Conservation (phyloP, 2,797 vertebrate genomes). For the Paguma larvata region DNA sequence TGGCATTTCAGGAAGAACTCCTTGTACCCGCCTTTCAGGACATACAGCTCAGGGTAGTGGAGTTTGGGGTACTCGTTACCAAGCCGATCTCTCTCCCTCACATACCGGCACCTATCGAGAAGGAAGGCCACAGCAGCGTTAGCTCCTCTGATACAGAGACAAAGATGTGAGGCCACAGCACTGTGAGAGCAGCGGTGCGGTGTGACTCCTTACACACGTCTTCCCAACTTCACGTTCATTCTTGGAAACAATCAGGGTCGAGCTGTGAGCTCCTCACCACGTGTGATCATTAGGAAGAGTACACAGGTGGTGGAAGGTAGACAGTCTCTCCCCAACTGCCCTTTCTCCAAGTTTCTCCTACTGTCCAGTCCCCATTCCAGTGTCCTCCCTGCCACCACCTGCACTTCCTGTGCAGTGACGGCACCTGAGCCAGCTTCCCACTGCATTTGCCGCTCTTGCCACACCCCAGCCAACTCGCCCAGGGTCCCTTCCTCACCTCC, state of each 20-base stretch:
- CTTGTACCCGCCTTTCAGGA: slow-evolving; percentile 97
- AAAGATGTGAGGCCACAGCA: accelerated
- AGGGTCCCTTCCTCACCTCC: too few relatives aligned
- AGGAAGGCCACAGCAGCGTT: background rate
- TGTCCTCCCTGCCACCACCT: accelerated
- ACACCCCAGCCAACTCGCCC: too few relatives aligned
- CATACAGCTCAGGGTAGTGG: slow-evolving; percentile 97
- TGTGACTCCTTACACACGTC: accelerated
- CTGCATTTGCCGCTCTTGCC: background rate
- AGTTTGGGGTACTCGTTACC: slow-evolving; percentile 95
- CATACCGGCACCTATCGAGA: slow-evolving; percentile 91
- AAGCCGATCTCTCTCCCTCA: slow-evolving; percentile 93
- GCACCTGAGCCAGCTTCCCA: background rate
- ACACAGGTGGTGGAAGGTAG: background rate
- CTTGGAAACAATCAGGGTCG: background rate
- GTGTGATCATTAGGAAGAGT: accelerated
- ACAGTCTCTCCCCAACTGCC: background rate
- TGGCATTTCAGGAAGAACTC: slow-evolving; percentile 94
- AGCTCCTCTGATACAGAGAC: background rate
- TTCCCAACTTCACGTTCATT: background rate
- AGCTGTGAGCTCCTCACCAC: background rate
- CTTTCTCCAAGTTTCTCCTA: background rate
- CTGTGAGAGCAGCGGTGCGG: accelerated
- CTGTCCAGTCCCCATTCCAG: background rate
- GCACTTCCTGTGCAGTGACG: background rate